Evolutionary conservation across 1,140 invertebrate species (phyloP).

Genomic region (Cydia amplana): DNA sequence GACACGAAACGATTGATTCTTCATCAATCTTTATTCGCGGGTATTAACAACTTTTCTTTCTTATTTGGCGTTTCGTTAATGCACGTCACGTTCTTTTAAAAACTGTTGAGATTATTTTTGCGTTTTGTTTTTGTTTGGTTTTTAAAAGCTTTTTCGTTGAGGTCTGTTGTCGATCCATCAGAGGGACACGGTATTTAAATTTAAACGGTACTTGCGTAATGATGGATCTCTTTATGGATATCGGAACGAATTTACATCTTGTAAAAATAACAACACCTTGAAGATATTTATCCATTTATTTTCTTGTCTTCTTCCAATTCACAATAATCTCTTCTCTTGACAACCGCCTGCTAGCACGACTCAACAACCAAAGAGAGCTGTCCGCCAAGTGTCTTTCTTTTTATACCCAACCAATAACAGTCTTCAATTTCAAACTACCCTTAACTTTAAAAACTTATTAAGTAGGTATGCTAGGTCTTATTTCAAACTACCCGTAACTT

Average conservation of each 20-base stretch:
- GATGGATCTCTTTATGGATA: neutral
- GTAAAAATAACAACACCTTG: too few species aligned
- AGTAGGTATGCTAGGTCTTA: too few species aligned
- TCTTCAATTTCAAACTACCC: too few species aligned
- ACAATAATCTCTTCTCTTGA: too few species aligned
- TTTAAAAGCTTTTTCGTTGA: conserved; percentile 22
- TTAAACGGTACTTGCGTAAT: conserved; percentile 15
- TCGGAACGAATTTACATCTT: neutral
- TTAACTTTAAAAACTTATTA: too few species aligned
- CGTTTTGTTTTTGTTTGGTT: conserved; percentile 28
- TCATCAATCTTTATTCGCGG: conserved; percentile 76
- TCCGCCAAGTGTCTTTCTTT: too few species aligned
- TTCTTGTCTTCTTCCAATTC: too few species aligned
- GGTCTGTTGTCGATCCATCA: conserved; percentile 26
- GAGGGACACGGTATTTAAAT: conserved; percentile 25
- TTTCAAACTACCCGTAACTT: too few species aligned
- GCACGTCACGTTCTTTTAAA: conserved; percentile 32
- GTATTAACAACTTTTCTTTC: conserved; percentile 61
- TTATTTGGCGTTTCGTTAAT: conserved; percentile 38
- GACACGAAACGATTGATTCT: conserved; percentile 72
- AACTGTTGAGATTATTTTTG: conserved; percentile 26
- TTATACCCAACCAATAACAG: too few species aligned
- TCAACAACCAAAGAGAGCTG: too few species aligned
- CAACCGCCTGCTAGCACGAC: too few species aligned
- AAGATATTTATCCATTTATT: too few species aligned